Base-by-base conservation (phyloP, 2,797 vertebrate genomes). In the Amniataba percoides region DNA sequence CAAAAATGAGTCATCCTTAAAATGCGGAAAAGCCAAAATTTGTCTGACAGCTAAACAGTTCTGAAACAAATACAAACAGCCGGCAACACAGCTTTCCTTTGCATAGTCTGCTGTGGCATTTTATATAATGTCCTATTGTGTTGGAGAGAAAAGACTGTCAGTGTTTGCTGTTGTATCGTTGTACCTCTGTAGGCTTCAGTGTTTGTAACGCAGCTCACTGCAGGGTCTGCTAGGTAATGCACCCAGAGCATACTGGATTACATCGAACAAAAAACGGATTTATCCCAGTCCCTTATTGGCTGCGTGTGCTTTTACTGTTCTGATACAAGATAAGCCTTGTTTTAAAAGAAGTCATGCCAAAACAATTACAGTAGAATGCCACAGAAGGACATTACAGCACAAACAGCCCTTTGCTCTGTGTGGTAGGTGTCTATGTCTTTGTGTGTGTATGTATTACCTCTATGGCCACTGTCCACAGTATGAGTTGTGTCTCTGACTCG, bases 381-480 rank as follows among this genome's bases (percentile, higher is more conserved):
- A 48, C 69, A 18, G 53, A 49, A 19, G 31, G 18, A 60, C 27
- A 69, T 23, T 1, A 49, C 12, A 60, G 12, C 31, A 48, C 16
- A 68, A 42, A 60, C 19, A 9, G 13, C 27, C 40, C n/a, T 16
- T 48, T 69, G 21, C 68, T 31, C 7, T 25, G 15, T 27, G 27
- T 31, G 27, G 27, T 31, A 31, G 27, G 5, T 31, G 27, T 31
- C 27, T 31, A 31, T 31, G 48, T 69, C 11, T 51, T 3, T 55
- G 31, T 63, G n/a, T 36, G 23, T 39, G 56, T 1, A 9, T 49
- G 1, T 43, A 21, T 84, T 95, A 99, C 98, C 97, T 99, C 98
- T 40, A 96, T 83, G 1, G 96, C 94, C n/a, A 97, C 96, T 2
- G 97, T 96, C 69, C 96, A 96, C 75, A 99, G 86, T 81, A 99